A percentile compares a stretch with the other conserved stretches of the same genome.
phyloP scores from a whole-genome alignment of 1,140 invertebrate species.

The Arion vulgaris region DNA sequence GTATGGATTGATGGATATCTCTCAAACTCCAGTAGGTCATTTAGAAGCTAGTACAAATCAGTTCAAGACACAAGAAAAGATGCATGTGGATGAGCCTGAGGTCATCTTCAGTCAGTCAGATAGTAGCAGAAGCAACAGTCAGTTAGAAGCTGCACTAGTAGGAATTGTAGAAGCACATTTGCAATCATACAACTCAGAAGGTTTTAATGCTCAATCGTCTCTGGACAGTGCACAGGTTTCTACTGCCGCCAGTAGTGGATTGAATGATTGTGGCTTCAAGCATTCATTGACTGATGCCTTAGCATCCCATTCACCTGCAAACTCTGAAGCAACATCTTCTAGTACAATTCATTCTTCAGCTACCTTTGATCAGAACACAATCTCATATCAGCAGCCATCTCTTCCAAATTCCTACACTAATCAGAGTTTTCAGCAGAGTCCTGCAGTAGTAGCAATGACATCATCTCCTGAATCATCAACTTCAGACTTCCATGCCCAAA shows the following conservation, averaged over 20 bases:
- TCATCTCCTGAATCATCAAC: background rate
- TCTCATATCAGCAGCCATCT: background rate
- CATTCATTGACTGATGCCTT: background rate
- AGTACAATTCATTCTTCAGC: background rate
- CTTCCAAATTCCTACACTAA: background rate
- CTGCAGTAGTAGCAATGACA: background rate
- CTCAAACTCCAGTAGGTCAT: background rate
- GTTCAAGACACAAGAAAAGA: constrained; percentile 29
- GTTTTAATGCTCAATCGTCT: background rate
- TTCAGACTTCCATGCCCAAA: background rate
- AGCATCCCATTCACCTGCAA: background rate
- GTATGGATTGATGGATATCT: constrained; percentile 1
- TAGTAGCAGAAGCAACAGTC: background rate
- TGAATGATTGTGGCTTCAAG: background rate
- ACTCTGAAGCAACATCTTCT: background rate
- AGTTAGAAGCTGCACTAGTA: background rate
- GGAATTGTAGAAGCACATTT: background rate
- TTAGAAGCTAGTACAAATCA: background rate
- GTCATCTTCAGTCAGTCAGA: background rate
- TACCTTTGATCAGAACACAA: background rate
- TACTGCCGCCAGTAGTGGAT: background rate
- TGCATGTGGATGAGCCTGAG: constrained; percentile 33
- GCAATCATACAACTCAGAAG: background rate
- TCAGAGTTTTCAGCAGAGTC: background rate
- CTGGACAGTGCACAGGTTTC: background rate